A percentile compares a stretch with the other conserved stretches of the same genome.
Conservation (phyloP, 2,797 vertebrate genomes). For the Macropus fuliginosus region DNA sequence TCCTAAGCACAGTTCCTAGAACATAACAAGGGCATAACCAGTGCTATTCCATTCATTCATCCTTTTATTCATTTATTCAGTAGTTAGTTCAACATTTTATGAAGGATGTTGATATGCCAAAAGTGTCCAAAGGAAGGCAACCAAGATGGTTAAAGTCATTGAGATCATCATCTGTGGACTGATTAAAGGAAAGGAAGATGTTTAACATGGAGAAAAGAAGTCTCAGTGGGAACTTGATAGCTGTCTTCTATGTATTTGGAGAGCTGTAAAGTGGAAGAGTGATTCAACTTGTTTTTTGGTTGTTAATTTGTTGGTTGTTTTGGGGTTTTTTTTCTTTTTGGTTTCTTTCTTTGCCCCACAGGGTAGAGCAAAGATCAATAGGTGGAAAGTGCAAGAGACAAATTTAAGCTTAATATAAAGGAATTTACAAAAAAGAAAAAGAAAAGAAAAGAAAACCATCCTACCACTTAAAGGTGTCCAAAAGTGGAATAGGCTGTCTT, state of each 20-base stretch:
- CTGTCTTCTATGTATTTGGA: background rate
- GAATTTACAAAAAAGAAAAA: background rate
- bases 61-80: background rate
- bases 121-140: background rate
- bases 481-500: background rate
- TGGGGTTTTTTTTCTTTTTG: background rate
- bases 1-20: background rate
- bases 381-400: background rate
- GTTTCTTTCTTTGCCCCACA: background rate
- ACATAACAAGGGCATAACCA: background rate
- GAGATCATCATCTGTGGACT: background rate
- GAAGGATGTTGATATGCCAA: background rate
- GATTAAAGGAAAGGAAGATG: background rate
- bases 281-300: background rate
- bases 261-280: background rate
- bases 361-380: background rate
- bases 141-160: background rate
- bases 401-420: background rate
- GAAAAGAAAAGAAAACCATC: background rate
- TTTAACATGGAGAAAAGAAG: background rate
- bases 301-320: background rate
- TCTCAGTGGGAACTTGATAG: background rate
- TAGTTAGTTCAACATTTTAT: background rate
- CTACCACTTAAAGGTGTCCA: background rate
- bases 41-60: background rate